Conservation (phyloP, 1,140 invertebrate genomes). For the Meteorus sp. region DNA sequence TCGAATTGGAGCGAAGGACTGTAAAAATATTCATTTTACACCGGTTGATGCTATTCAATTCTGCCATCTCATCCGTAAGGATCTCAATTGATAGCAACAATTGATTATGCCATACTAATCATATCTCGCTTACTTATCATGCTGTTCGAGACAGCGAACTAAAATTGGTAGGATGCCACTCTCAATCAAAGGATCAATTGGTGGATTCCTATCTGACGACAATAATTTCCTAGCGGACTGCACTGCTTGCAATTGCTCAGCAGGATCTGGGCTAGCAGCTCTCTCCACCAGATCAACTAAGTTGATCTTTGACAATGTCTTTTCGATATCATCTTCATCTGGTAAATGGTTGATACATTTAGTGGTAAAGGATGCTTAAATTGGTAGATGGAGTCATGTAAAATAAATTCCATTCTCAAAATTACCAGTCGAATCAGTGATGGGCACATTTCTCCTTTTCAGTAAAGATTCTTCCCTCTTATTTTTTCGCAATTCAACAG, state of each 20-base stretch:
- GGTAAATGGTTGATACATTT: slow-evolving; percentile 28
- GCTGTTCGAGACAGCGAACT: slow-evolving; percentile 83
- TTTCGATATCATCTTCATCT: slow-evolving; percentile 77
- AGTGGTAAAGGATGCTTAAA: neutral
- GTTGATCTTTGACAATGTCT: slow-evolving; percentile 67
- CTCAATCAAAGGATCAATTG: slow-evolving; percentile 94
- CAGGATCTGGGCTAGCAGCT: slow-evolving; percentile 71
- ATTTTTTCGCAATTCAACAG: slow-evolving; percentile 93
- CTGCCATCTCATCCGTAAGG: no score
- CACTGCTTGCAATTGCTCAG: slow-evolving; percentile 77
- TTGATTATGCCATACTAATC: slow-evolving; percentile 33
- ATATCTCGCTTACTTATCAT: slow-evolving; percentile 67
- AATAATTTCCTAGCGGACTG: slow-evolving; percentile 91
- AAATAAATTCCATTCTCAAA: slow-evolving; percentile 3
- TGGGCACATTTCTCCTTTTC: slow-evolving; percentile 92
- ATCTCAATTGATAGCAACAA: no score
- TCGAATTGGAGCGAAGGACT: slow-evolving; percentile 96
- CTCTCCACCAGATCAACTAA: slow-evolving; percentile 72
- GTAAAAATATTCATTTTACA: slow-evolving; percentile 34
- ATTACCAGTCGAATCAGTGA: slow-evolving; percentile 75
- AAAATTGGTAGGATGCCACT: slow-evolving; percentile 93
- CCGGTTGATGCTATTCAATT: no score
- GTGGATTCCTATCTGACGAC: slow-evolving; percentile 96
- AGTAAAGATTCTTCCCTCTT: slow-evolving; percentile 95
- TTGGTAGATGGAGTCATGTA: no score